A percentile compares a stretch with the other conserved stretches of the same genome.
These are phyloP conservation scores for Oithona nana DNA, from an alignment of 2,888 invertebrate genomes.

Conservation along the genomic window DNA sequence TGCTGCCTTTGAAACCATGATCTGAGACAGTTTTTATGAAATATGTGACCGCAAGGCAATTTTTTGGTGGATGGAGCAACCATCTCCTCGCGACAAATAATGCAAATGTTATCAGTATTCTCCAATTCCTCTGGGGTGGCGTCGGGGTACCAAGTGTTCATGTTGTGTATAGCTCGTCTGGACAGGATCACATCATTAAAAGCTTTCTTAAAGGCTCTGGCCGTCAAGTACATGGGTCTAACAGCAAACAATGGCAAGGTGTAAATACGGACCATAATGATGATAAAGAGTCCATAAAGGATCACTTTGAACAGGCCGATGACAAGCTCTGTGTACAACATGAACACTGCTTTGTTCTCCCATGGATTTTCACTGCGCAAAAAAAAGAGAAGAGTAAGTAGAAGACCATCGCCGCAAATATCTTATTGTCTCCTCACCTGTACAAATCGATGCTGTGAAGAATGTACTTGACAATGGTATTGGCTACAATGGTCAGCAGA, in stretches of 20 bases:
- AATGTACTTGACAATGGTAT: constrained; percentile 77
- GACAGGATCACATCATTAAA: constrained; percentile 92
- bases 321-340: constrained; percentile 84
- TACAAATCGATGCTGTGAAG: constrained; percentile 71
- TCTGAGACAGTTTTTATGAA: constrained; percentile 88
- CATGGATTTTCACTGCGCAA: constrained; percentile 88
- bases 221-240: constrained; percentile 97
- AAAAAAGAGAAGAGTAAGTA: no score
- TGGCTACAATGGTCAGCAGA: constrained; percentile 72
- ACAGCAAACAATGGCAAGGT: constrained; percentile 95
- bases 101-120: constrained; percentile 90
- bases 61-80: constrained; percentile 54
- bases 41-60: constrained; percentile 95
- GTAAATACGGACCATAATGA: constrained; percentile 89
- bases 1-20: constrained; percentile 99
- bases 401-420: neutral
- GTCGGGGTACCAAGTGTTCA: constrained; percentile 94
- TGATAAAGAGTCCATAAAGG: constrained; percentile 75
- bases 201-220: constrained; percentile 43
- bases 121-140: constrained; percentile 78
- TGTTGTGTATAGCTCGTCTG: constrained; percentile 83
- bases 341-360: constrained; percentile 96
- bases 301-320: constrained; percentile 40
- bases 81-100: constrained; percentile 39
- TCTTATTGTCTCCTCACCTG: no score